These are phyloP conservation scores for Hepsetus odoe DNA, from an alignment of 2,113 vertebrate species.

Conservation along the genomic window DNA sequence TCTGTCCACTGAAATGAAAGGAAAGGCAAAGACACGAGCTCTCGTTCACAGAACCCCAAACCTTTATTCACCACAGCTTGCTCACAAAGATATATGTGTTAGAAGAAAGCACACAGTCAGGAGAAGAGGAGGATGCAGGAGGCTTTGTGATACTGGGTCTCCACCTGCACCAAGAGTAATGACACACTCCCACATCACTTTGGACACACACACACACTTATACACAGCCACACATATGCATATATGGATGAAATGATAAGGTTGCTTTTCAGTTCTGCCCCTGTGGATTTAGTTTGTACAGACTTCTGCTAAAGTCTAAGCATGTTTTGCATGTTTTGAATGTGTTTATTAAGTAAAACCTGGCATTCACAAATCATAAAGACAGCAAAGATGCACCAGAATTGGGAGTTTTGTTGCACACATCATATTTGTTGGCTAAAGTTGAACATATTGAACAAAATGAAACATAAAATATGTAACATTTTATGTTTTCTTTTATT, in stretches of 20 bases:
- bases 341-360: too few relatives aligned
- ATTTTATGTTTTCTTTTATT: too few relatives aligned
- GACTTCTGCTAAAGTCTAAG: too few relatives aligned
- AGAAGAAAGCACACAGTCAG: constrained; percentile 69
- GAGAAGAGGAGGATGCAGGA: constrained; percentile 64
- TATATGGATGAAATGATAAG: constrained; percentile 54
- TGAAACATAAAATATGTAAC: too few relatives aligned
- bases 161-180: constrained; percentile 34
- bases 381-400: too few relatives aligned
- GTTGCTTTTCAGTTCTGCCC: not conserved
- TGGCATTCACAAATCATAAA: too few relatives aligned
- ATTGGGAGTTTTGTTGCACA: too few relatives aligned
- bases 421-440: too few relatives aligned
- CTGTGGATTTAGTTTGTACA: not conserved
- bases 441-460: too few relatives aligned
- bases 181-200: constrained; percentile 56
- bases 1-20: not conserved
- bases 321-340: too few relatives aligned
- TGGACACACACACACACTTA: constrained; percentile 55
- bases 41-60: constrained; percentile 78
- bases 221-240: constrained; percentile 61
- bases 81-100: constrained; percentile 78
- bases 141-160: constrained; percentile 43
- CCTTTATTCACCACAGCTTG: constrained; percentile 83
- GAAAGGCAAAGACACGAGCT: constrained; percentile 33